Conservation (phyloP, 2,113 vertebrate species). For the Xyrauchen texanus region DNA sequence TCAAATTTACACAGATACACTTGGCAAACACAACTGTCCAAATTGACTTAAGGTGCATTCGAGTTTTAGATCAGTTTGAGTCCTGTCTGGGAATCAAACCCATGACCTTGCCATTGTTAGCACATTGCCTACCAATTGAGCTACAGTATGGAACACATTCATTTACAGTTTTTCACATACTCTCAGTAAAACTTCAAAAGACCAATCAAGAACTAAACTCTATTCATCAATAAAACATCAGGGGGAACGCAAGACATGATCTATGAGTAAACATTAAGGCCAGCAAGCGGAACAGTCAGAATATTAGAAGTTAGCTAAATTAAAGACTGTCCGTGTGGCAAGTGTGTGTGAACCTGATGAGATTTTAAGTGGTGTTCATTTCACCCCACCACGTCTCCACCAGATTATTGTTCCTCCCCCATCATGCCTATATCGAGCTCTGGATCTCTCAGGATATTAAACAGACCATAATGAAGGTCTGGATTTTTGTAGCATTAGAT, state of each 20-base stretch:
- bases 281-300: not conserved
- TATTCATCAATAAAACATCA: not conserved
- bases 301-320: not conserved
- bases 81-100: no score
- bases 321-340: not conserved
- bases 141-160: not conserved
- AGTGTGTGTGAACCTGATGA: conserved; percentile 6
- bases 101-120: not conserved
- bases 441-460: conserved; percentile 25
- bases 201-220: not conserved
- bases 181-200: not conserved
- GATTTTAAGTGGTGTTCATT: conserved; percentile 38
- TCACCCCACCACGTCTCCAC: not conserved
- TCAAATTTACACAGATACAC: no score
- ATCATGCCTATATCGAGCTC: conserved; percentile 1
- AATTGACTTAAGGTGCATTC: no score
- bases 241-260: not conserved
- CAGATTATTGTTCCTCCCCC: conserved; percentile 8
- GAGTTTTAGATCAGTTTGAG: no score
- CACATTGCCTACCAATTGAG: not conserved
- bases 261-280: not conserved
- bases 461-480: conserved; percentile 19
- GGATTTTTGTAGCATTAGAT: not conserved
- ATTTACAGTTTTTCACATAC: no score
- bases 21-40: no score